Conservation (phyloP, 2,113 vertebrate genomes). For the Microtus oregoni region DNA sequence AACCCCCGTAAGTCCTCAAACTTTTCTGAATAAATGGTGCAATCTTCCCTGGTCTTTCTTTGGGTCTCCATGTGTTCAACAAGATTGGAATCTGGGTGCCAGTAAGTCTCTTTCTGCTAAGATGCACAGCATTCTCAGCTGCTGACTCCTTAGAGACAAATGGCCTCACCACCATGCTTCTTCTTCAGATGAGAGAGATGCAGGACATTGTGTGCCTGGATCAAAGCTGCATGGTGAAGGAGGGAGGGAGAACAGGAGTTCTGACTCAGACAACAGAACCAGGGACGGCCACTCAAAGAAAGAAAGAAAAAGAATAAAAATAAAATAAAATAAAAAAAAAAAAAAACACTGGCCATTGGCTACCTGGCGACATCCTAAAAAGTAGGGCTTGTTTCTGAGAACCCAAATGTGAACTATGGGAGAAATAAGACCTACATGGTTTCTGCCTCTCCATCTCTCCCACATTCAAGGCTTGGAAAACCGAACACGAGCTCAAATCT, state of each 20-base stretch:
- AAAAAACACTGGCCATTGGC: not conserved
- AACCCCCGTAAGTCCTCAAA: not conserved
- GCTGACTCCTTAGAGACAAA: not conserved
- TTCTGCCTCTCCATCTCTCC: not conserved
- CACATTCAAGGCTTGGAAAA: not conserved
- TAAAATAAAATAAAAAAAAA: too few species aligned
- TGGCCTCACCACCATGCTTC: too few species aligned
- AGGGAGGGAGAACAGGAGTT: not conserved
- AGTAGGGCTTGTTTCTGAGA: not conserved
- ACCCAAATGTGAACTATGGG: not conserved
- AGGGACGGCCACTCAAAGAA: not conserved
- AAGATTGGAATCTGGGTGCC: slow-evolving; percentile 3
- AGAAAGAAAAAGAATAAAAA: too few species aligned
- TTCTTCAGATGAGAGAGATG: slow-evolving; percentile 6
- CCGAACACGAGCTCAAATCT: not conserved
- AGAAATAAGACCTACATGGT: not conserved
- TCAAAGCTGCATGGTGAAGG: not conserved
- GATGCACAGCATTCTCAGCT: not conserved
- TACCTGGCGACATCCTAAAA: not conserved
- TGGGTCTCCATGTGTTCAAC: not conserved
- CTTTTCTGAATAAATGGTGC: not conserved
- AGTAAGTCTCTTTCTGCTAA: not conserved
- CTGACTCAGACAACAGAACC: not conserved
- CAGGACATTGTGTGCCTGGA: not conserved
- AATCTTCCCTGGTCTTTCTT: slow-evolving; percentile 12